Evolutionary conservation across 2,797 vertebrate species (phyloP).

Genomic region (Sternarchorhynchus goeldii): DNA sequence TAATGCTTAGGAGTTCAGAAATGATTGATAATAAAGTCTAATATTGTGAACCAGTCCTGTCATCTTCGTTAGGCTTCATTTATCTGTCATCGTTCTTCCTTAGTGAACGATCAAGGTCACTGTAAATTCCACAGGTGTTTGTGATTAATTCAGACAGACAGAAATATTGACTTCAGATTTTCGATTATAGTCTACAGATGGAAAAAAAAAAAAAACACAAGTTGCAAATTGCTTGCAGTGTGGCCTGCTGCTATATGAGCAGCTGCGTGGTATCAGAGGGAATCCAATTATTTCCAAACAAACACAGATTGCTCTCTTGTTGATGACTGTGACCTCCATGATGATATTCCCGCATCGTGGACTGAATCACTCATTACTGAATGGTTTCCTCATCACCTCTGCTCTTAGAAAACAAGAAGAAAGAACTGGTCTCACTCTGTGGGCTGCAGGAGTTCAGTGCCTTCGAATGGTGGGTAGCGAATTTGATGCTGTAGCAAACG

Average conservation of each 20-base stretch:
- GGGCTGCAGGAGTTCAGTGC: background rate
- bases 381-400: background rate
- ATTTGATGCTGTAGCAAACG: constrained; percentile 7
- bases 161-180: constrained; percentile 14
- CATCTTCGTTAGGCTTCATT: background rate
- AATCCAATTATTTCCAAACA: constrained; percentile 16
- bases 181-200: constrained; percentile 15
- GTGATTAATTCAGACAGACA: constrained; percentile 6
- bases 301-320: constrained; percentile 13
- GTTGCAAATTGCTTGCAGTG: background rate
- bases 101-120: background rate
- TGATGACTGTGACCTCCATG: constrained; percentile 10
- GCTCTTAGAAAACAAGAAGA: constrained; percentile 11
- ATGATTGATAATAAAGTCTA: constrained; percentile 1
- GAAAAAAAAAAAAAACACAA: background rate
- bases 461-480: background rate
- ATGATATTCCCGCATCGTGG: background rate
- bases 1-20: background rate
- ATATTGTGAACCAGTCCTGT: background rate
- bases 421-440: background rate
- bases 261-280: constrained; percentile 12
- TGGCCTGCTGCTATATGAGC: background rate
- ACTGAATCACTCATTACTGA: too few species aligned
- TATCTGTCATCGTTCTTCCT: constrained; percentile 27
- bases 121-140: constrained; percentile 16